Evolutionary conservation across 2,888 invertebrate species (phyloP).

Genomic region (Julus scanicus): DNA sequence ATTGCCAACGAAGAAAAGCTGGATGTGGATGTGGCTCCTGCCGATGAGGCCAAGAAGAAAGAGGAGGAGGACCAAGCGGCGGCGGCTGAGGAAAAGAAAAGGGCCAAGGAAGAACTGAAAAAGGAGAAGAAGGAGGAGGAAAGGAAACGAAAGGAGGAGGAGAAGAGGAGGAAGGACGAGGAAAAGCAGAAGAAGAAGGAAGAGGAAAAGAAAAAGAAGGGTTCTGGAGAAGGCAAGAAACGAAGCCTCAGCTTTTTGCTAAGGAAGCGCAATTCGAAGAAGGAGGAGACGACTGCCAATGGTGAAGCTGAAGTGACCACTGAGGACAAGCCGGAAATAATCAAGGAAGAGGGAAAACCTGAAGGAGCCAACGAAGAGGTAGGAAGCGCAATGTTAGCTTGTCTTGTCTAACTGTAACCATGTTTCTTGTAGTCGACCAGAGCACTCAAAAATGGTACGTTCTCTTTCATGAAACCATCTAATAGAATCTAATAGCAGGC

Average conservation of each 20-base stretch:
- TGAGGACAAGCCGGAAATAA: background rate
- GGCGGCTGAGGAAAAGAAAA: constrained; percentile 41
- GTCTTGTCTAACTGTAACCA: background rate
- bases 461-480: too few species aligned
- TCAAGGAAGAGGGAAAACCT: constrained; percentile 15
- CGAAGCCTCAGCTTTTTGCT: constrained; percentile 54
- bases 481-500: too few species aligned
- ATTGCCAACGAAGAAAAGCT: constrained; percentile 53
- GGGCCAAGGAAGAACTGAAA: constrained; percentile 50
- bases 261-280: constrained; percentile 51
- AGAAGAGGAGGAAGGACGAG: constrained; percentile 54
- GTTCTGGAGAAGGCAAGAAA: constrained; percentile 50
- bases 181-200: constrained; percentile 53
- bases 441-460: background rate
- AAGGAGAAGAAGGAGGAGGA: constrained; percentile 52
- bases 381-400: background rate
- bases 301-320: constrained; percentile 38
- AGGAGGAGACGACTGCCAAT: constrained; percentile 53
- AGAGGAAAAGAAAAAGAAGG: constrained; percentile 50
- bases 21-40: constrained; percentile 21
- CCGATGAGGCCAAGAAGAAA: constrained; percentile 44
- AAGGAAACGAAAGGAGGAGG: constrained; percentile 54
- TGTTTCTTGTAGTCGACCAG: background rate
- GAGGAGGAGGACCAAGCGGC: constrained; percentile 5
- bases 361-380: background rate